Evolutionary conservation across 2,888 invertebrate species (phyloP).

Genomic region (Philaethria dido): DNA sequence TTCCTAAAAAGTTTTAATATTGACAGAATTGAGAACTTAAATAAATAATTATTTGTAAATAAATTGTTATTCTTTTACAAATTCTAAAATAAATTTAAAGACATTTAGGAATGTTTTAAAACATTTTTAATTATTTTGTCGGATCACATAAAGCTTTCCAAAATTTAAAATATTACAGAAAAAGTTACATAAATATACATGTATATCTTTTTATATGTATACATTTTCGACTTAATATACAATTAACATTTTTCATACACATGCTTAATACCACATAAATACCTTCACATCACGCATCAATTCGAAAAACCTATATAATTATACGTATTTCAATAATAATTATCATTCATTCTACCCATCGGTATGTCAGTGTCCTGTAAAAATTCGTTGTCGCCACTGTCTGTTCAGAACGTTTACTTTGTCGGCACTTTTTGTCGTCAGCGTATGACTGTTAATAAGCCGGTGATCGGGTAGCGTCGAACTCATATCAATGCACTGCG

Average conservation of each 20-base stretch:
- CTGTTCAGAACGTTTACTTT: conserved; percentile 65
- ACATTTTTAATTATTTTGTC: too few species aligned
- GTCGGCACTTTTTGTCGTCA: conserved; percentile 77
- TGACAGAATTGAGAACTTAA: too few species aligned
- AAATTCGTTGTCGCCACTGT: conserved; percentile 62
- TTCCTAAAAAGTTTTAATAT: too few species aligned
- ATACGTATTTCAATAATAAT: neutral
- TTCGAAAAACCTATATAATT: neutral
- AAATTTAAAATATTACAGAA: too few species aligned
- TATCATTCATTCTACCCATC: conserved; percentile 32
- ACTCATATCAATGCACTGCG: conserved; percentile 56
- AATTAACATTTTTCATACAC: neutral
- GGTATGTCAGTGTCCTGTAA: conserved; percentile 53
- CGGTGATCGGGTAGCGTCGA: conserved; percentile 72
- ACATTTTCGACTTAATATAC: neutral
- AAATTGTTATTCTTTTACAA: too few species aligned
- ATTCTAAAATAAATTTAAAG: too few species aligned
- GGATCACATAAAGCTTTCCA: too few species aligned
- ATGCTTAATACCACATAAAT: neutral
- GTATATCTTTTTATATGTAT: neutral
- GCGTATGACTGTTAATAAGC: conserved; percentile 80
- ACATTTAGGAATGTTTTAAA: too few species aligned
- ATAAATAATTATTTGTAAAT: too few species aligned
- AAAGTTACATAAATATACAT: too few species aligned
- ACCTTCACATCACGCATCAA: neutral